Evolutionary conservation across 2,797 vertebrate species (phyloP), one percentile per base, ranked within the genome.

Genomic region (Siniperca scherzeri): DNA sequence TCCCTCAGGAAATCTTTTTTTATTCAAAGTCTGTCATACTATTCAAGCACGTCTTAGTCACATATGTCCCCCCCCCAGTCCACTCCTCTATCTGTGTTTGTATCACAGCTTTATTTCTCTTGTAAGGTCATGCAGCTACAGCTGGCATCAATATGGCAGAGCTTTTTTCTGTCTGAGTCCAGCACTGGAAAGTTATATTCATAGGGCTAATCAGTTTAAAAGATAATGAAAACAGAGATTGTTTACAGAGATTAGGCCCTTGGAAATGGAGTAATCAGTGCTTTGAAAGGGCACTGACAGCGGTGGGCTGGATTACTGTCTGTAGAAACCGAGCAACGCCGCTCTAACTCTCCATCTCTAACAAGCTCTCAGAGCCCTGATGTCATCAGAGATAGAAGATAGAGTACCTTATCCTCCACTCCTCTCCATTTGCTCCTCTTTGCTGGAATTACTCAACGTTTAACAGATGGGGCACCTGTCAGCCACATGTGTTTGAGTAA

Each of bases 401-500:
- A 92, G 92, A 91, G 88, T 90, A 92, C 92, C 93, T 95, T 94
- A 87, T 89, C 84, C 90, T 89, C 81, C 89, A 38, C 88, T 90
- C 89, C 87, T 91, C 92, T 93, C 85, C 88, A 72, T 90, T 92
- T 91, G 92, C 96, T 95, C 93, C 93, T 95, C 95, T 96, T 95
- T 92, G 90, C 90, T 89, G 94, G 93, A 96, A 96, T 95, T 92
- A 96, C 94, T 95, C 95, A 95, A 95, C 80, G 71, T 90, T 91
- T 92, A 92, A 90, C 93, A 92, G 87, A 95, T 87, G 88, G 89
- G 90, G 92, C 94, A 95, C 93, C 95, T 96, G 93, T 94, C 91
- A 89, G 91, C 97, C 97, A 99, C 96, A 97, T 97, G 97, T 96
- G 95, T 97, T 94, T 96, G 95, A 97, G 96, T 96, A 96, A 94